These are phyloP conservation scores for Arrhamphus sclerolepis DNA, from an alignment of 2,797 vertebrate species.

Conservation along the genomic window DNA sequence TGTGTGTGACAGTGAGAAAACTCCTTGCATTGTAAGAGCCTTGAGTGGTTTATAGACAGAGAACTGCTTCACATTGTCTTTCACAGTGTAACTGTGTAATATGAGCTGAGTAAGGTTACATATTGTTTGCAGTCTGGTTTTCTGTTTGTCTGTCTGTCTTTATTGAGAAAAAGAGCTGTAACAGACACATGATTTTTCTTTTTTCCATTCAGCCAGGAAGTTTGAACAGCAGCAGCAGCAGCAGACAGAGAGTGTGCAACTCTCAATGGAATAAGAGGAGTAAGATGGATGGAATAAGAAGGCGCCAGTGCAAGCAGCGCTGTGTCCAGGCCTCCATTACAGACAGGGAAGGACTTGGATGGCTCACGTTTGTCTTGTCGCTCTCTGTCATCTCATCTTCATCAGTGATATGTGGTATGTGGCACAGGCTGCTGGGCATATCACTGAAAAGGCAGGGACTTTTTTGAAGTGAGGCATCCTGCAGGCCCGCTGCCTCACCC, in stretches of 20 bases:
- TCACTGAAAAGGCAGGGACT: neutral
- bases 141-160: too few relatives aligned
- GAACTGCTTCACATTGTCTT: too few relatives aligned
- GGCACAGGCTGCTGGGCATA: constrained; percentile 1
- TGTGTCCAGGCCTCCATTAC: neutral
- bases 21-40: too few relatives aligned
- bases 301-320: neutral
- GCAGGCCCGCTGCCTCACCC: neutral
- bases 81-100: too few relatives aligned
- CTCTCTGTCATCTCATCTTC: neutral
- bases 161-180: neutral
- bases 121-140: too few relatives aligned
- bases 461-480: neutral
- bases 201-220: constrained; percentile 74
- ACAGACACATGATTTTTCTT: neutral
- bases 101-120: too few relatives aligned
- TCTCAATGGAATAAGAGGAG: constrained; percentile 80
- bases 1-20: too few relatives aligned
- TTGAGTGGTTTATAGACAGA: too few relatives aligned
- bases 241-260: constrained; percentile 78
- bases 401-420: neutral
- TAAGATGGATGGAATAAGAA: too few relatives aligned
- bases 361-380: neutral
- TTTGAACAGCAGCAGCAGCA: constrained; percentile 68
- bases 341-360: constrained; percentile 6